Evolutionary conservation across 2,888 invertebrate genomes (phyloP), one percentile per base, ranked within the genome.

Genomic region (Prosopocoilus inquinatus): DNA sequence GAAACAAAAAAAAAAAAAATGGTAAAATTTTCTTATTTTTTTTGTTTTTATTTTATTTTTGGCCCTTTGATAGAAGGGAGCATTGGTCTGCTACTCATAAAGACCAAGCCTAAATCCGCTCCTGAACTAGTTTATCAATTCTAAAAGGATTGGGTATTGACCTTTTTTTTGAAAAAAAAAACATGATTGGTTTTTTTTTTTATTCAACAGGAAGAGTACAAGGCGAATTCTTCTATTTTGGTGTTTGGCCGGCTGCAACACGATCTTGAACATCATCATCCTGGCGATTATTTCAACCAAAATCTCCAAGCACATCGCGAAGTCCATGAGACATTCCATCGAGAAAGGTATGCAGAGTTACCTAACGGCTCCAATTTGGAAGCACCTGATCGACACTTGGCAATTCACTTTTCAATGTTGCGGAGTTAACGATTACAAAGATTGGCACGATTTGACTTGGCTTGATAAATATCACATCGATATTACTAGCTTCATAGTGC

Each of bases 401-500:
- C 84, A 85, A 77, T 81, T 73, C 44, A 65, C 66, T 39, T 66
- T 83, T 54, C 77, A 81, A 64, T 85, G 84, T 64, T 85, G 84
- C 62, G 84, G 84, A 9, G 80, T 81, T 1, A 79, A 81, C 54
- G 72, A 72, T 46, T 81, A 81, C 35, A 73, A 76, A 60, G 84
- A 84, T 68, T 85, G 84, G 84, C 81, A 83, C 67, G 77, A 80
- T 65, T 79, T 81, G 15, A 79, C 82, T 33, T 84, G 84, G 84
- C 77, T 85, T 58, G 81, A 79, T 60, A 78, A 81, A 67, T 82
- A 82, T 54, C 74, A 75, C 52, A 58, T 77, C 11, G 68, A 75
- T 59, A 54, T 62, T 5, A 66, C 68, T 39, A 61, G 67, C 3
- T 58, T 64, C 9, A 50, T 64, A 43, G 67, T 74, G 12, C 66